Base-by-base conservation (phyloP, 2,113 vertebrate genomes). In the Phalacrocorax pelagicus region DNA sequence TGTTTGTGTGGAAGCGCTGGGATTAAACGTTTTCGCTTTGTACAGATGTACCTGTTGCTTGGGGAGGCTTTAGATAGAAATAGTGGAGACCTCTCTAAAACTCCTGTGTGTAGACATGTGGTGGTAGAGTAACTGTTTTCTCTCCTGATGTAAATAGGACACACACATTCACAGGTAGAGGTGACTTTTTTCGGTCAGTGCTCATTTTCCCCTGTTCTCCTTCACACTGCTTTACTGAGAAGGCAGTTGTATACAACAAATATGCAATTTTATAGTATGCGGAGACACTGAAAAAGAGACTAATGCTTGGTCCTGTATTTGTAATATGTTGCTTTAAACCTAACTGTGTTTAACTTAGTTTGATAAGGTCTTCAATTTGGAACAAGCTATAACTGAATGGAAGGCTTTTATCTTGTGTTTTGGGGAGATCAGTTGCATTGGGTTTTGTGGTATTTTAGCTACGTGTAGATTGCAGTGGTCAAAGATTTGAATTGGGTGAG, bases 41-140 rank as follows among this genome's bases (percentile, higher is more conserved):
- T 27, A 15, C 9, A 15, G 11, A 49, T 49, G 3, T 67, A 36
- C 55, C 15, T 72, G 36, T 65, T 78, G 42, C 32, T 65, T 29
- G 52, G 58, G 59, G 44, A 44, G 20, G 14, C 26, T 70, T 49
- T 81, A 38, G 18, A 11, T 3, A 36, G 69, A 85, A 79, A 20
- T 21, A 52, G 5, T 10, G 17, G 36, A 47, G 52, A 72, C 42
- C 12, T 82, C 79, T 81, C 44, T 81, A 71, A 91, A 90, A 44
- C 61, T 75, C 34, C 34, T 0, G 0, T 59, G 44, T 79, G 42
- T 77, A 22, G 36, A 15, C 26, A 30, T 0, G 0, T 66, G 44
- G 42, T 77, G 51, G 40, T 40, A 34, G 40, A 93, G 12, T 32
- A 86, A 58, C 42, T 57, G 18, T 40, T 72, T 51, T 81, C 24